These are phyloP conservation scores for Sclerodermus sp. DNA, from an alignment of 2,888 invertebrate species.

Conservation along the genomic window DNA sequence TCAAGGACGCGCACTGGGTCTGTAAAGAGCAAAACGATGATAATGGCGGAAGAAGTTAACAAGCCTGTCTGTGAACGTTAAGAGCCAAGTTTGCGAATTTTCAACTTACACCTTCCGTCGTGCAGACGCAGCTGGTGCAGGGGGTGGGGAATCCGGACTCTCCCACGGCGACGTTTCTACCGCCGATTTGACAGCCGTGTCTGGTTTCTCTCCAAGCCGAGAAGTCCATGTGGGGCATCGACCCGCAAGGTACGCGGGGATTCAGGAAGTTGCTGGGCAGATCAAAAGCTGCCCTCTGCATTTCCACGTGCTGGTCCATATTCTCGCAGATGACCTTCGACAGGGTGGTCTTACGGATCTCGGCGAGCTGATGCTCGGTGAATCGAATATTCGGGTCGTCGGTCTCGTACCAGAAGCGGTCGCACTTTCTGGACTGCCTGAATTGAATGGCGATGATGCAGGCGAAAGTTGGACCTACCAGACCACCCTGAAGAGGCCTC, in stretches of 20 bases:
- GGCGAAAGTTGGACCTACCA: slow-evolving; percentile 93
- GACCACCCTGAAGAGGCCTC: slow-evolving; percentile 82
- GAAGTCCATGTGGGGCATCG: slow-evolving; percentile 78
- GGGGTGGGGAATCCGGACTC: slow-evolving; percentile 87
- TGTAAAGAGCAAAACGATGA: no score
- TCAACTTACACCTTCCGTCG: slow-evolving; percentile 77
- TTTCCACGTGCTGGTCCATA: slow-evolving; percentile 79
- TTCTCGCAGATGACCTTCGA: slow-evolving; percentile 89
- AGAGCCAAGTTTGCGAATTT: background rate
- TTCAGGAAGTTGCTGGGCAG: slow-evolving; percentile 90
- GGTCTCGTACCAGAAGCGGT: slow-evolving; percentile 95
- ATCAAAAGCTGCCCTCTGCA: slow-evolving; percentile 89
- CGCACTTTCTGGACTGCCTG: slow-evolving; percentile 85
- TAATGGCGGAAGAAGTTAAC: no score
- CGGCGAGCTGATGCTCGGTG: slow-evolving; percentile 83
- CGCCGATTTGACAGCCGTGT: slow-evolving; percentile 81
- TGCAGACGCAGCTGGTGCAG: slow-evolving; percentile 87
- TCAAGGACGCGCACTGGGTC: slow-evolving; percentile 86
- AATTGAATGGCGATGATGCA: slow-evolving; percentile 95
- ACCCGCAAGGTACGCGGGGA: slow-evolving; percentile 81
- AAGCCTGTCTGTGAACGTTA: no score
- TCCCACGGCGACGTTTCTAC: slow-evolving; percentile 75
- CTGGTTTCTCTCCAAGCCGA: slow-evolving; percentile 82
- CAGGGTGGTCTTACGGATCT: slow-evolving; percentile 82
- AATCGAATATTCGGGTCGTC: slow-evolving; percentile 77